These are phyloP conservation scores for Crossaster papposus DNA, from an alignment of 53 echinoderm and acorn worm genomes.

Conservation along the genomic window DNA sequence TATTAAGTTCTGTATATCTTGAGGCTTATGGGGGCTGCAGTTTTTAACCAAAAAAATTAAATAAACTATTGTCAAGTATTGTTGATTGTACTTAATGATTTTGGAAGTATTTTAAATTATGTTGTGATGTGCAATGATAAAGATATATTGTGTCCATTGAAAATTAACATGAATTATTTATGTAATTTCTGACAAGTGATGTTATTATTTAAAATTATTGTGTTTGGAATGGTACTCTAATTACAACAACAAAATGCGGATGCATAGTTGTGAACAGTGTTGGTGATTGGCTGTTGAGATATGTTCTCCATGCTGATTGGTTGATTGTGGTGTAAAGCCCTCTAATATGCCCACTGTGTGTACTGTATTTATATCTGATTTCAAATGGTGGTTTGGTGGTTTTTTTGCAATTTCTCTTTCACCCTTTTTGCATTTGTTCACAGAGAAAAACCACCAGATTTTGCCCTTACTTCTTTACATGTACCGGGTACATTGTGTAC, in stretches of 20 bases:
- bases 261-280: no score
- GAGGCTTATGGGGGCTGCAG: background rate
- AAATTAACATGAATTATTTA: background rate
- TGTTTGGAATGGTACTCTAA: no score
- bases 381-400: no score
- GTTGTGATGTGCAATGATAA: constrained; percentile 20
- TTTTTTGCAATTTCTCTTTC: no score
- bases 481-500: no score
- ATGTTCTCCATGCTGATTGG: background rate
- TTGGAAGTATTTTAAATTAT: background rate
- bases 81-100: constrained; percentile 13
- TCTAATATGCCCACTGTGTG: no score
- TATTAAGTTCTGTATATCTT: background rate
- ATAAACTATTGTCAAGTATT: background rate
- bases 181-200: background rate
- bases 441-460: no score
- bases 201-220: background rate
- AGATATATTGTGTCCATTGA: background rate
- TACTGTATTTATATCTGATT: no score
- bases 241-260: no score
- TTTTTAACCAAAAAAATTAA: background rate
- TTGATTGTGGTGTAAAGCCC: background rate
- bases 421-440: no score
- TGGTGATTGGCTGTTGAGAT: no score
- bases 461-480: no score